Conservation (phyloP, 2,797 vertebrate genomes). For the Enteromius paludinosus region DNA sequence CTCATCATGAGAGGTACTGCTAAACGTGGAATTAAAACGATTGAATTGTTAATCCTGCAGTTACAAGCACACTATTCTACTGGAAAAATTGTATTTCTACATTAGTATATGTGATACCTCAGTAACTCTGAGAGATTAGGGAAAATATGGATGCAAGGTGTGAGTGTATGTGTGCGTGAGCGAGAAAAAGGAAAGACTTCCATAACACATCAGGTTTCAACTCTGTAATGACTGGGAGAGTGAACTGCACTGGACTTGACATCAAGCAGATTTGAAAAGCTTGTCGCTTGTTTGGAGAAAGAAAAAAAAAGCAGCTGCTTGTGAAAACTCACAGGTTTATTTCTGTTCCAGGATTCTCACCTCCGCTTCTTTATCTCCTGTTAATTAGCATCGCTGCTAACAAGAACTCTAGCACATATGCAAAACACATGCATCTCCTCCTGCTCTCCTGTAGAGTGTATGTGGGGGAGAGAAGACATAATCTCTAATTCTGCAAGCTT, state of each 20-base stretch:
- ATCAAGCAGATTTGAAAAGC: conserved; percentile 54
- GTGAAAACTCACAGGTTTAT: conserved; percentile 78
- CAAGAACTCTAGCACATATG: conserved; percentile 69
- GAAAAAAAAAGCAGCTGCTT: conserved; percentile 53
- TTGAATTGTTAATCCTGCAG: conserved; percentile 28
- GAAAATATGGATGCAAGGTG: neutral
- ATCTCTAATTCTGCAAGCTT: conserved; percentile 62
- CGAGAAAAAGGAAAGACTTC: conserved; percentile 34
- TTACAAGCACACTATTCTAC: neutral
- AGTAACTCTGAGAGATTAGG: conserved; percentile 30
- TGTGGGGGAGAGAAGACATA: conserved; percentile 59
- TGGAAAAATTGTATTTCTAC: conserved; percentile 22
- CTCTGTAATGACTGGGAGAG: conserved; percentile 18
- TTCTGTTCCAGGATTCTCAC: conserved; percentile 75
- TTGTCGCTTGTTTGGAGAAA: conserved; percentile 39
- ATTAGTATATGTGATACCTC: conserved; percentile 21
- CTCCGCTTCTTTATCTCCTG: conserved; percentile 72
- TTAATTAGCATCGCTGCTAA: conserved; percentile 80
- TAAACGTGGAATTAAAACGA: conserved; percentile 36
- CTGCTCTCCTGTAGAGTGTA: conserved; percentile 53
- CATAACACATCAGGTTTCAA: conserved; percentile 38
- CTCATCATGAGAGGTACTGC: neutral
- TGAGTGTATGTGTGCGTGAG: neutral
- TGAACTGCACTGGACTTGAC: conserved; percentile 51
- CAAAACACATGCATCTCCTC: conserved; percentile 67